These are phyloP conservation scores for Neodiprion fabricii DNA, from an alignment of 1,140 invertebrate genomes.

Conservation along the genomic window DNA sequence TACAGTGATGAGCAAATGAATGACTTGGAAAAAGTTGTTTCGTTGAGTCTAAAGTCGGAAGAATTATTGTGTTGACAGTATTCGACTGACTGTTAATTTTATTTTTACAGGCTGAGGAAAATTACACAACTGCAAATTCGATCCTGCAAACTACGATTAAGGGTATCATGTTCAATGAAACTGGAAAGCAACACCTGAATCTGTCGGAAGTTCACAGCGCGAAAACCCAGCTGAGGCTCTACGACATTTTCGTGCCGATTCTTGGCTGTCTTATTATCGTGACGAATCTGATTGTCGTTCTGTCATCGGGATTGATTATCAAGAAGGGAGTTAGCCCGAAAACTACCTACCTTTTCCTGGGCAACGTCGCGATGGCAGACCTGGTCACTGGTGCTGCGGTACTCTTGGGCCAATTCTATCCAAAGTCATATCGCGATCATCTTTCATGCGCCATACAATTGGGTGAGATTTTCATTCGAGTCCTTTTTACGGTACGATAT, in stretches of 20 bases:
- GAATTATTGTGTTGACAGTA: no score
- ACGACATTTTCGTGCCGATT: slow-evolving; percentile 48
- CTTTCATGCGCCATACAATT: slow-evolving; percentile 44
- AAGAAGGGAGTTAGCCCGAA: slow-evolving; percentile 64
- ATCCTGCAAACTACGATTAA: no score
- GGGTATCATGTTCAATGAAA: no score
- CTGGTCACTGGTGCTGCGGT: slow-evolving; percentile 62
- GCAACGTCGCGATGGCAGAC: slow-evolving; percentile 66
- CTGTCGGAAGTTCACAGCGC: not conserved
- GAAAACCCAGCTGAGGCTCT: slow-evolving; percentile 37
- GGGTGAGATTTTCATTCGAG: slow-evolving; percentile 33
- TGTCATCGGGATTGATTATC: slow-evolving; percentile 65
- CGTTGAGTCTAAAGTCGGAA: no score
- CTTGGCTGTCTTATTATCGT: slow-evolving; percentile 61
- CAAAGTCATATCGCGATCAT: slow-evolving; percentile 43
- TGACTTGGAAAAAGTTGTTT: no score
- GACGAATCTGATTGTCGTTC: slow-evolving; percentile 64
- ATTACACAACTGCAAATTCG: no score
- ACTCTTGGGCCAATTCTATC: slow-evolving; percentile 60
- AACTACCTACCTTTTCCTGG: slow-evolving; percentile 65
- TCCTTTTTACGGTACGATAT: not conserved
- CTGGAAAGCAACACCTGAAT: not conserved
- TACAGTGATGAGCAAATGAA: no score
- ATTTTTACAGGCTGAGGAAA: no score
- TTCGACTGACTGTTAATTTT: no score